Evolutionary conservation across 2,113 vertebrate genomes (phyloP), one percentile per base, ranked within the genome.

Genomic region (Oreochromis tanganicae): DNA sequence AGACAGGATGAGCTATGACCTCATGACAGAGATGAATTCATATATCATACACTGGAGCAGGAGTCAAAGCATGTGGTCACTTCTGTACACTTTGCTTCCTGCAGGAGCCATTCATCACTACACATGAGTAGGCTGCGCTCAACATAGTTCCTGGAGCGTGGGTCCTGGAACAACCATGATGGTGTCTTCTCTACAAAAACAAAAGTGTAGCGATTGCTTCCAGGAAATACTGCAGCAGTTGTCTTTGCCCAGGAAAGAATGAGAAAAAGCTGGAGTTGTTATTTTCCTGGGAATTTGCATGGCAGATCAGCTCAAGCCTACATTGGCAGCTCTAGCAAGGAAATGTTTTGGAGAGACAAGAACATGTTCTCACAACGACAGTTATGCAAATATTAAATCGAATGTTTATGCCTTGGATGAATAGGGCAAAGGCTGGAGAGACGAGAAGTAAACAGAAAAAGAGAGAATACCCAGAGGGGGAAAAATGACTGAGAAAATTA

Each of bases 311-410:
- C 36, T 48, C 38, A 32, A 61, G 12, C 87, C 91, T 6, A 87
- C 56, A 12, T 46, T 91, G 86, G 86, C 85, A 89, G 46, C 27
- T 27, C 41, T 91, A 48, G 10, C 73, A 48, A 78, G 59, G 38
- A 16, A 81, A 86, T 71, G 68, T 86, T 29, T 27, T 48, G 38
- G 48, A 87, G 36, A 56, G 59, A 32, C 57, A 29, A 84, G 16
- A 83, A 82, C 10, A 56, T 87, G 61, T 91, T 92, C 82, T 87
- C 57, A 91, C 88, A 19, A 63, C 87, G 92, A 93, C 94, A 93
- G 95, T 96, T 95, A 95, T 95, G 94, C 95, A 96, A 96, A 96
- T 95, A 81, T 88, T 38, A 52, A 55, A 83, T 87, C 66, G 6
- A 85, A 85, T 68, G 55, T 16, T 24, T 48, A 11, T 48, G 81